Percentiles rank a stretch among this genome's conserved stretches.
Evolutionary conservation across 2,797 vertebrate species (phyloP).

Genomic region (Spheniscus humboldti): DNA sequence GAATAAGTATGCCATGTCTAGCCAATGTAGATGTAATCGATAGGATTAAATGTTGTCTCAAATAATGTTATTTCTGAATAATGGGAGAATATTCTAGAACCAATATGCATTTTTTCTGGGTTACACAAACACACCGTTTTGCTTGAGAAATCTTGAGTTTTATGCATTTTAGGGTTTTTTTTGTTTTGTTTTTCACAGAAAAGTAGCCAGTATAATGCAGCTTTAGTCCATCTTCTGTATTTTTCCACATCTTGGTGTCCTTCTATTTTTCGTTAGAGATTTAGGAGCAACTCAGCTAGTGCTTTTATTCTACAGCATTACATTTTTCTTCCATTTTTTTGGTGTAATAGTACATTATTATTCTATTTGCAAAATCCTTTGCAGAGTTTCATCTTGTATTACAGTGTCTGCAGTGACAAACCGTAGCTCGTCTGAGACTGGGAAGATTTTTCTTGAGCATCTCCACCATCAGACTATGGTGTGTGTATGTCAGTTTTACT

Average conservation of each 20-base stretch:
- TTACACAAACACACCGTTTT: neutral
- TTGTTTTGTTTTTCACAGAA: neutral
- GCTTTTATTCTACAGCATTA: neutral
- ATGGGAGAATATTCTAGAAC: neutral
- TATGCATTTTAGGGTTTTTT: neutral
- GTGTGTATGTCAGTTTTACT: slow-evolving; percentile 32
- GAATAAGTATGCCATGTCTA: neutral
- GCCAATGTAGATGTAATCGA: neutral
- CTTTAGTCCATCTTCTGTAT: neutral
- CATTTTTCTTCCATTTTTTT: neutral
- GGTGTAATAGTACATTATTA: neutral
- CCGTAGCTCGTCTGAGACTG: neutral
- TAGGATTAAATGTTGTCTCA: neutral
- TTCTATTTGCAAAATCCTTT: neutral
- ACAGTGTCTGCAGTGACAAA: neutral
- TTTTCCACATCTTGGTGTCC: neutral
- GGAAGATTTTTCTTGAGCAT: slow-evolving; percentile 2
- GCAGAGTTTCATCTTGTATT: neutral
- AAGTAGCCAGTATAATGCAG: neutral
- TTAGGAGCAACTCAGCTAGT: neutral
- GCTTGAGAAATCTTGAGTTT: neutral
- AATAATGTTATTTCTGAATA: neutral
- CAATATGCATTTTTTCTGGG: neutral
- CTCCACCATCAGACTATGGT: neutral
- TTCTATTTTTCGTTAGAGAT: neutral